Evolutionary conservation across 2,797 vertebrate genomes (phyloP), one percentile per base, ranked within the genome.

Genomic region (Momotus momota): DNA sequence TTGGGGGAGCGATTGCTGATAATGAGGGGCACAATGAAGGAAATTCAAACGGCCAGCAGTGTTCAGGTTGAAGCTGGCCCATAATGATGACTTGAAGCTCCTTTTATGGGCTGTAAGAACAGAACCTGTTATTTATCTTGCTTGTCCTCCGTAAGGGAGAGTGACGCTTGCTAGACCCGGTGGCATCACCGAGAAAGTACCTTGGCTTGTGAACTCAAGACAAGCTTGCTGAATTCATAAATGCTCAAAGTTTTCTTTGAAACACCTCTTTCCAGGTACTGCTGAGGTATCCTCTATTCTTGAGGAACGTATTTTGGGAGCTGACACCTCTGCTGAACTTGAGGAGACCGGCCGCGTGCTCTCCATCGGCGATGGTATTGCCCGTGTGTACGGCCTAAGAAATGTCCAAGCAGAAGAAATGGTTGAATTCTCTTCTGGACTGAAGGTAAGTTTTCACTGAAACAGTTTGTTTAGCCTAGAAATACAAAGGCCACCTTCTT

Each of bases 331-430:
- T 48, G 99, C 99, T 65, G 99, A 99, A 82, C 98, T 99, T 83
- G 98, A 99, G 96, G 99, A 99, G 97, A 99, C 99, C 0, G 99
- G 99, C 6, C 99, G 99, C 1, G 99, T 99, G 93, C 98, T 99
- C 94, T 99, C 99, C 5, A 99, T 99, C 18, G 99, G 99, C 80
- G 99, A 99, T 2, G 99, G 99, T 97, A 99, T 99, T 90, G 99
- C 99, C 96, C 98, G 99, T 82, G 99, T 99, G 11, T 99, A 99
- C 0, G 99, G 99, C 4, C 97, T 99, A 41, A 99, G 99, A 93
- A 99, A 99, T 73, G 99, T 99, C 82, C 99, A 99, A 97, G 99
- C 99, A 31, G 99, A 99, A 93, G 99, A 99, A 98, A 99, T 99
- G 99, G 99, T 99, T 97, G 99, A 99, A 31, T 99, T 99, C 97